These are phyloP conservation scores for Oxystoma pomonae DNA, from an alignment of 2,888 invertebrate species.

Conservation along the genomic window DNA sequence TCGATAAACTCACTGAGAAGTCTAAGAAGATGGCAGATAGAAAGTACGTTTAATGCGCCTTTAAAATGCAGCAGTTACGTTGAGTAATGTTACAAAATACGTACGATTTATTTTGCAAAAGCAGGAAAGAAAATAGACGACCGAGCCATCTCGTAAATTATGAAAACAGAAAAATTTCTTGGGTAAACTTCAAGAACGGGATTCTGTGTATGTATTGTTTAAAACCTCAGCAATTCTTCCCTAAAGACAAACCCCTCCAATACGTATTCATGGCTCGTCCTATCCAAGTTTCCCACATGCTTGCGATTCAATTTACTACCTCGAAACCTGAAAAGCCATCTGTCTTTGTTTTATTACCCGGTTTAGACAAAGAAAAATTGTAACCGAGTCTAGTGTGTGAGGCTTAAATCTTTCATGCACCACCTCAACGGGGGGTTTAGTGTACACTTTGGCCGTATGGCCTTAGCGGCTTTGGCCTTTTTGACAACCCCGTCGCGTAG, in stretches of 20 bases:
- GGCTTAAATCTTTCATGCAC: not conserved
- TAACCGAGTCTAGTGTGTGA: not conserved
- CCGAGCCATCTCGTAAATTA: not conserved
- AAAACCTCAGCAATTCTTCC: not conserved
- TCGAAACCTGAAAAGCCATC: not conserved
- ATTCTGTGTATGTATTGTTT: not conserved
- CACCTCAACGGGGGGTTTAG: not conserved
- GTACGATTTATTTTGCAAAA: not conserved
- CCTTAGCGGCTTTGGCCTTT: not conserved
- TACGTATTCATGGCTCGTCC: not conserved
- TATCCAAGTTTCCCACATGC: not conserved
- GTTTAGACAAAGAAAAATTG: not conserved
- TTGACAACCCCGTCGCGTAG: slow-evolving; percentile 19
- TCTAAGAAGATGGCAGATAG: not conserved
- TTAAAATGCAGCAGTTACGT: too few species aligned
- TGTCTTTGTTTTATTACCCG: not conserved
- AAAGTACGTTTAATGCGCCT: not conserved
- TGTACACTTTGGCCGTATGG: not conserved
- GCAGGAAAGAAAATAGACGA: not conserved
- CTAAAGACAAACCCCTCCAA: not conserved
- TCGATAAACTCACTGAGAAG: not conserved
- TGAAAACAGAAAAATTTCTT: not conserved
- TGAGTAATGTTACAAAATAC: not conserved
- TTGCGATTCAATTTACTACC: not conserved
- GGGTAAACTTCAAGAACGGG: too few species aligned